Evolutionary conservation across 2,888 invertebrate genomes (phyloP), one percentile per base, ranked within the genome.

Genomic region (Apotomis capreana): DNA sequence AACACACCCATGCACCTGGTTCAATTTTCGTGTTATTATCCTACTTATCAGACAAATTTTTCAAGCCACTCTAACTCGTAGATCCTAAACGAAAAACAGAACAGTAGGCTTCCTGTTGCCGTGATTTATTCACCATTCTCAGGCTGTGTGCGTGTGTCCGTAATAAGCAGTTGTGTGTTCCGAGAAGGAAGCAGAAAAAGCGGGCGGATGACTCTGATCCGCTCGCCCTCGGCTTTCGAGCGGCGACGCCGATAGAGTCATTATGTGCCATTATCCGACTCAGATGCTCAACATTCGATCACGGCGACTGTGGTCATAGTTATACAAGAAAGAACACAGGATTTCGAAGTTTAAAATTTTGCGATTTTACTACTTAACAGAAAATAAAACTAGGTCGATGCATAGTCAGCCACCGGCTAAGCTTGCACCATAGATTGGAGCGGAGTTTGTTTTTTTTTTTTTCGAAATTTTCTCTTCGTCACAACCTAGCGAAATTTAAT

Each of bases 241-340:
- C 76, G 85, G 88, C 88, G 85, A 84, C 92, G 91, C 87, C 90
- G 89, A 92, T 92, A 92, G 90, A 92, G 93, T 92, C 93, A 92
- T 92, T 92, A 92, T 90, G 87, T 83, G 87, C 87, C 90, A 92
- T 92, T 92, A 92, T 87, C 84, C 76, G 69, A 79, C 89, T 78
- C 74, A 9, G 83, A 52, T 74, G 76, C 88, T 85, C 88, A 91
- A 92, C 83, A 63, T 74, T 69, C 37, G 15, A 5, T 55, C 9
- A 49, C 49, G 37, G 37, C 57, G 57, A 12, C 12, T 37, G 57
- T 12, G 37, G 36, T 57, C 36, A 12, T 12, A 37, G 26, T 26
- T 26, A 2, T 26, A 26, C 26, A 26, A 2, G 1, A 2, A 26
- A 26, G 26, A 26, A 2, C 26, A 26, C 26, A 26, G 1, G 26